Percentiles rank a stretch among this genome's conserved stretches.
Conservation (phyloP, 2,113 vertebrate genomes). For the Xenopus tropicalis region UCB_Xtro_10.0 CM004451.2:71478501-71479000, state of each 20-base stretch:
- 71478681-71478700: constrained; percentile 14
- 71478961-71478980: background rate
- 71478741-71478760: constrained; percentile 14
- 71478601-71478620: background rate
- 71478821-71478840: constrained; percentile 8
- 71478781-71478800: constrained; percentile 6
- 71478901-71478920: constrained; percentile 8
- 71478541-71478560: background rate
- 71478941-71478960: background rate
- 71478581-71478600: background rate
- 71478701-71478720: background rate
- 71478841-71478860: constrained; percentile 27
- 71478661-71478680: constrained; percentile 16
- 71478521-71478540: no score
- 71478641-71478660: constrained; percentile 22
- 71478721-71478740: background rate
- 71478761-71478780: constrained; percentile 8
- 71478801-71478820: constrained; percentile 19
- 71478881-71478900: constrained; percentile 22
- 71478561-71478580: background rate
- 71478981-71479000: no score
- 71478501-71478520: no score
- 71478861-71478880: constrained; percentile 16
- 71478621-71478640: constrained; percentile 10
- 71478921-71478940: background rate